Base-by-base conservation (phyloP, 2,888 invertebrate species). In the Salpingus planirostris region DNA sequence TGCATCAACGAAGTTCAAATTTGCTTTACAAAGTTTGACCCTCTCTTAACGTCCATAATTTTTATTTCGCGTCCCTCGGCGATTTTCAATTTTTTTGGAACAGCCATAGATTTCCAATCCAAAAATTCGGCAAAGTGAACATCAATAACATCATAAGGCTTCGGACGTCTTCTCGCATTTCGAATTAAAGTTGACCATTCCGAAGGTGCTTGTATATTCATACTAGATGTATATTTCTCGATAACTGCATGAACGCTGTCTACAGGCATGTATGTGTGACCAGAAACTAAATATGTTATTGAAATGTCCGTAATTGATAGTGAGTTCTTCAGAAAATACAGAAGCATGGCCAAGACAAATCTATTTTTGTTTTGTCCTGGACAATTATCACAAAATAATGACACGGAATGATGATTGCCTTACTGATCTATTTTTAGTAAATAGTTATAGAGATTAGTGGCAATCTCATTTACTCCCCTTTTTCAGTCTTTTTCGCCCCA, bases 241-340 rank as follows among this genome's bases (percentile, higher is more conserved):
- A 54, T 54, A 18, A 46, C 44, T 21, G 52, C 50, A 38, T 58
- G 54, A 4, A 54, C 44, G 15, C 32, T 41, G 33, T 57, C 57
- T 1, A 57, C 55, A 3, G 57, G 52, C 58, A 60, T 58, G 33
- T 49, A 49, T 10, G 54, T 55, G 34, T 58, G 55, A 10, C 56
- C 56, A 15, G 53, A 44, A 4, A 42, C 15, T 14, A 39, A 24
- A 15, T 27, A 42, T 13, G 14, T 27, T 21, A 38, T 31, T 24
- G 14, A 29, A 8, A 24, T 48, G 18, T 48, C 41, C 1, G 44
- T 42, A 27, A 44, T 30, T 15, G 49, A 21, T 36, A 29, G 15
- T 33, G 47, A 27, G 14, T 12, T 18, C 42, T 41, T 36, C 46
- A 47, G 23, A 49, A 43, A 31, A 12, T 14, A 30, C 41, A 41